Evolutionary conservation across 2,888 invertebrate species (phyloP).

Genomic region (Drosophila siamana): DNA sequence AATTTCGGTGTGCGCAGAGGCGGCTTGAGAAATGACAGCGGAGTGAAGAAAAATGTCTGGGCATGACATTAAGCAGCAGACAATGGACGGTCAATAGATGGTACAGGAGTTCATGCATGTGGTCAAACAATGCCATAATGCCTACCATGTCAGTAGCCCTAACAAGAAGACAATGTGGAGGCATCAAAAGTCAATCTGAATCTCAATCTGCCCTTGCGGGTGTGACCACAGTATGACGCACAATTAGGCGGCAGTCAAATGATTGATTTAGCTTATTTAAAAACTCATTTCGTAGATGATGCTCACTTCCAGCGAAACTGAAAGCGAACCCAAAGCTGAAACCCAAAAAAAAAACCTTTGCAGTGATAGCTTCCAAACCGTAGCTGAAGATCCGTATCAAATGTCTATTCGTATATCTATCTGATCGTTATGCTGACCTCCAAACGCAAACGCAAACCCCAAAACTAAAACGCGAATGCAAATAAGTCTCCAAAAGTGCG

Average conservation of each 20-base stretch:
- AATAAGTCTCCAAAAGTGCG: slow-evolving; percentile 65
- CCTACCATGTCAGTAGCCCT: slow-evolving; percentile 60
- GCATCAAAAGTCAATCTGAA: slow-evolving; percentile 38
- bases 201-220: slow-evolving; percentile 46
- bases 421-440: slow-evolving; percentile 49
- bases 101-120: slow-evolving; percentile 52
- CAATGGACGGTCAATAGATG: slow-evolving; percentile 42
- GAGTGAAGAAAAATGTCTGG: slow-evolving; percentile 42
- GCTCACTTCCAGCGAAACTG: slow-evolving; percentile 62
- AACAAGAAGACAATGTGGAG: slow-evolving; percentile 48
- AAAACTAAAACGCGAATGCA: slow-evolving; percentile 57
- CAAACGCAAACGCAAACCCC: slow-evolving; percentile 35
- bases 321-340: slow-evolving; percentile 28
- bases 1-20: slow-evolving; percentile 30
- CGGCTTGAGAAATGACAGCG: slow-evolving; percentile 37
- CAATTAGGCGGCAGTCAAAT: slow-evolving; percentile 71
- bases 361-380: slow-evolving; percentile 32
- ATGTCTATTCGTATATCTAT: slow-evolving; percentile 31
- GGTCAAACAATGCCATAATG: slow-evolving; percentile 45
- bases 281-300: slow-evolving; percentile 62
- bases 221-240: slow-evolving; percentile 47
- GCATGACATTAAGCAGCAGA: slow-evolving; percentile 62
- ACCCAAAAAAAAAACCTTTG: slow-evolving; percentile 14
- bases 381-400: slow-evolving; percentile 58
- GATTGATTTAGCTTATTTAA: slow-evolving; percentile 78